These are phyloP conservation scores for Vidua macroura DNA, from an alignment of 2,113 vertebrate genomes.

Conservation along the genomic window DNA sequence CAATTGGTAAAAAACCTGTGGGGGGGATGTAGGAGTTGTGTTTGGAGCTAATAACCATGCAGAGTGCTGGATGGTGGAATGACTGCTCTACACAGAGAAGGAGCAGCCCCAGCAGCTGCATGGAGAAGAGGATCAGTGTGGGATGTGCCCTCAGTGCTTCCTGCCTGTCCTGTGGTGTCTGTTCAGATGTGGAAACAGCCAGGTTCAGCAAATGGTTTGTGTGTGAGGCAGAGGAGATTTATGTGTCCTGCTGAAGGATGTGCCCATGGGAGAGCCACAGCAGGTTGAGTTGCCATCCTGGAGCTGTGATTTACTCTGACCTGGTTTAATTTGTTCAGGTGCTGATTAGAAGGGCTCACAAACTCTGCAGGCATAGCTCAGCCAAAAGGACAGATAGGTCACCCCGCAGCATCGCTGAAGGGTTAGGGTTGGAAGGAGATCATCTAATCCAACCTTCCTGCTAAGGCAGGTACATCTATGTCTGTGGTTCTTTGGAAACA, in stretches of 20 bases:
- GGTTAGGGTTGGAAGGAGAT: neutral
- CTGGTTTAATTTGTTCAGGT: neutral
- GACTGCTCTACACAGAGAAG: neutral
- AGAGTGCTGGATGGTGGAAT: neutral
- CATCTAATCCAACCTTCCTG: neutral
- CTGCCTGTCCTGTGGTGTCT: neutral
- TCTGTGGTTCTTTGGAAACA: neutral
- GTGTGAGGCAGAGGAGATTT: neutral
- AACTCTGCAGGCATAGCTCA: neutral
- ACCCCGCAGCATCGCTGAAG: neutral
- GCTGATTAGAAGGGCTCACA: neutral
- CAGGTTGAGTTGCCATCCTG: neutral
- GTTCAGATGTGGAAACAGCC: fast-evolving
- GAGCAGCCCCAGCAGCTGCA: neutral
- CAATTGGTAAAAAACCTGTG: neutral
- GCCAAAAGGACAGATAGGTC: neutral
- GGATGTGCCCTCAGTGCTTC: neutral
- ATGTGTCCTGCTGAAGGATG: neutral
- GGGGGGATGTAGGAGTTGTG: neutral
- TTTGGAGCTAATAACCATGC: neutral
- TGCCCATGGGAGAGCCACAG: neutral
- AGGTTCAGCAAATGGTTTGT: neutral
- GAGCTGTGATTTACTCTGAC: neutral
- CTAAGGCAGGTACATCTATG: neutral
- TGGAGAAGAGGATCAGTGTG: neutral